phyloP scores from a whole-genome alignment of 2,797 vertebrate species.

The Halcyon chelicuti region DNA sequence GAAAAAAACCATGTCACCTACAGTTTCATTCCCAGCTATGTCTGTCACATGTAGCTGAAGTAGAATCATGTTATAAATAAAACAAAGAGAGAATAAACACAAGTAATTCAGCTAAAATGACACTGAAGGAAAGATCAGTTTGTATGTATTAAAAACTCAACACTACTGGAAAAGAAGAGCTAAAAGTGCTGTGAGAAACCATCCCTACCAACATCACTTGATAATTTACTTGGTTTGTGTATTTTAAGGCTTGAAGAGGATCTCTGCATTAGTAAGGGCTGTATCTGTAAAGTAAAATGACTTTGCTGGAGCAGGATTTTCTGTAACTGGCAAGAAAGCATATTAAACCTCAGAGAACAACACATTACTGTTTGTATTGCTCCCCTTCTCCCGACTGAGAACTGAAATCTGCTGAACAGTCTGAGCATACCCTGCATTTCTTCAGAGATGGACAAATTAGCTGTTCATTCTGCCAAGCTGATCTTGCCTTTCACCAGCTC shows the following conservation, averaged over 20 bases:
- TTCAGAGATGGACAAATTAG: neutral
- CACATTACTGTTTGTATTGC: neutral
- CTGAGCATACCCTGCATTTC: neutral
- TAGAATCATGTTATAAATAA: neutral
- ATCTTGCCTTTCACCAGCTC: neutral
- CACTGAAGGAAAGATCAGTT: slow-evolving; percentile 2
- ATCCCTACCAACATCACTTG: neutral
- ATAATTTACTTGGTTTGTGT: neutral
- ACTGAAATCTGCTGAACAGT: neutral
- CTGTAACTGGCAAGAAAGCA: neutral
- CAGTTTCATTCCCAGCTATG: neutral
- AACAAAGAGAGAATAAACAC: slow-evolving; percentile 35
- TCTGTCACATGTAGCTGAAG: neutral
- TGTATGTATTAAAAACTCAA: slow-evolving; percentile 37
- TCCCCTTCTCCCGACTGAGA: neutral
- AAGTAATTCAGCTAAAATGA: slow-evolving; percentile 39
- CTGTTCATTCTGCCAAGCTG: neutral
- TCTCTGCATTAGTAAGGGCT: neutral
- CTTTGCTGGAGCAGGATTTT: neutral
- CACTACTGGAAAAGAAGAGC: neutral
- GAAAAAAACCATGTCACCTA: neutral
- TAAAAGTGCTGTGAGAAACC: neutral
- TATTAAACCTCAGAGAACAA: neutral
- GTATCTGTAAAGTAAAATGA: neutral
- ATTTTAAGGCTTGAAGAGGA: neutral